phyloP scores from a whole-genome alignment of 1,140 invertebrate genomes.

The Schlechtendalia chinensis region DNA sequence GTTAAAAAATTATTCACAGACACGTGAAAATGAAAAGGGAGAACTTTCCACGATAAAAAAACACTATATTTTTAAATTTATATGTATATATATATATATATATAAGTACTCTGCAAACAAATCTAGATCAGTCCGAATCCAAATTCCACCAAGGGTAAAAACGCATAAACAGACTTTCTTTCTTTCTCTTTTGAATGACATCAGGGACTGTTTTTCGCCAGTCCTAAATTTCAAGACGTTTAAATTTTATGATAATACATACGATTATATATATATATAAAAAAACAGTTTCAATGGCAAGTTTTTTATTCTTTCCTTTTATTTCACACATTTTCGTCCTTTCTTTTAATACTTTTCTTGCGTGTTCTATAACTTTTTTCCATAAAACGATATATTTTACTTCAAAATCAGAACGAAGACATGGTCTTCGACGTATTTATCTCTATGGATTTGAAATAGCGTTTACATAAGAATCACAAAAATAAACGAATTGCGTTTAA shows the following conservation, averaged over 20 bases:
- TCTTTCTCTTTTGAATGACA: slow-evolving; percentile 12
- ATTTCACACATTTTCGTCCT: not conserved
- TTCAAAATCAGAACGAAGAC: too few species aligned
- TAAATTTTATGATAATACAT: not conserved
- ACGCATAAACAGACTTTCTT: not conserved
- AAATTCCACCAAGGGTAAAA: not conserved
- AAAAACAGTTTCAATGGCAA: not conserved
- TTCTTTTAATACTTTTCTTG: not conserved
- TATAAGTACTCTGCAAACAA: not conserved
- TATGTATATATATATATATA: not conserved
- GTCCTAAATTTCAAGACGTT: not conserved
- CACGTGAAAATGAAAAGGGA: not conserved
- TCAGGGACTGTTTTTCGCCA: not conserved
- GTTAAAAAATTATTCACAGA: not conserved
- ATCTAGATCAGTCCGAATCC: not conserved
- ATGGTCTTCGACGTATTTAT: too few species aligned
- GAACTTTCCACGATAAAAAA: not conserved
- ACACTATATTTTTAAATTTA: too few species aligned
- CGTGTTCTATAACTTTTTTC: too few species aligned
- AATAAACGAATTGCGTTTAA: too few species aligned
- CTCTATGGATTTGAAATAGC: too few species aligned
- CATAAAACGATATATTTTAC: too few species aligned
- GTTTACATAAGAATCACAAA: too few species aligned
- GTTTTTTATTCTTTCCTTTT: not conserved
- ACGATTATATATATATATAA: not conserved